These are phyloP conservation scores for Tolypeutes matacus DNA, from an alignment of 2,797 vertebrate species.

Conservation along the genomic window DNA sequence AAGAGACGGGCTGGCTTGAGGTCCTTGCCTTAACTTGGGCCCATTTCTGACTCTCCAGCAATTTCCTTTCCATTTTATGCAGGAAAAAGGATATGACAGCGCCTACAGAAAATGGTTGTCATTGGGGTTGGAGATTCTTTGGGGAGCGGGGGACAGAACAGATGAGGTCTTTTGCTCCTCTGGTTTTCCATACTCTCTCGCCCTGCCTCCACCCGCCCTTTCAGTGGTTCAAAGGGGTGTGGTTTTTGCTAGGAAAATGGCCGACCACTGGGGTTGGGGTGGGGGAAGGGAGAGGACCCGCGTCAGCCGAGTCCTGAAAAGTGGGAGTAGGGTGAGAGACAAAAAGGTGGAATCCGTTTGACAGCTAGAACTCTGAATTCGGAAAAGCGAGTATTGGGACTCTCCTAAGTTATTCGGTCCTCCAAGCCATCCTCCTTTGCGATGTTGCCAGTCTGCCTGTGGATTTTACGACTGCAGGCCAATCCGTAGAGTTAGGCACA, in stretches of 20 bases:
- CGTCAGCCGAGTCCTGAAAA: not conserved
- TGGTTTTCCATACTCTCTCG: not conserved
- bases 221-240: constrained; percentile 59
- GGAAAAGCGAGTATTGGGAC: constrained; percentile 1
- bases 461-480: constrained; percentile 8
- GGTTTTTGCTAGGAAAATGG: constrained; percentile 77
- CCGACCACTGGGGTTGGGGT: not conserved
- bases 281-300: not conserved
- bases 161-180: not conserved
- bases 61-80: not conserved
- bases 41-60: not conserved
- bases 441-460: not conserved
- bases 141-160: not conserved
- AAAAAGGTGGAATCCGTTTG: constrained; percentile 23
- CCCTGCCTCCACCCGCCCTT: not conserved
- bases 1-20: not conserved
- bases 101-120: not conserved
- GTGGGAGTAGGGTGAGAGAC: not conserved
- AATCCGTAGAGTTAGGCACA: not conserved
- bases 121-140: not conserved
- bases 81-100: constrained; percentile 15
- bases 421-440: not conserved
- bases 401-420: not conserved
- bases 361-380: constrained; percentile 1
- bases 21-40: not conserved